These are phyloP conservation scores for Gryllus bimaculatus DNA, from an alignment of 1,140 invertebrate genomes.

Conservation along the genomic window DNA sequence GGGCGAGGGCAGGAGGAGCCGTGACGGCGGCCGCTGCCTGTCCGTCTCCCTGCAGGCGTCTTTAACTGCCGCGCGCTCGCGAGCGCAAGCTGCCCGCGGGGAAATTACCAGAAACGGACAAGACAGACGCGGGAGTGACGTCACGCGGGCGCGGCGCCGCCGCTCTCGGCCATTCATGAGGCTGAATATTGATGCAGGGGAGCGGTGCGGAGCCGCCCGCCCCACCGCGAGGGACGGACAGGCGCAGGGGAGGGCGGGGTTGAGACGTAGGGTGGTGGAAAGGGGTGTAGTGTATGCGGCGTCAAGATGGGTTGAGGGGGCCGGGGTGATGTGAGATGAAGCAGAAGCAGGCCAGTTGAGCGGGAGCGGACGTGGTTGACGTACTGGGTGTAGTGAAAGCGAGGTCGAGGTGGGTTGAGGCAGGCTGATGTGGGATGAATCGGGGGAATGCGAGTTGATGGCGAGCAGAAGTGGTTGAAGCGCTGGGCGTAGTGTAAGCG, in stretches of 20 bases:
- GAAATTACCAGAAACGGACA: constrained; percentile 4
- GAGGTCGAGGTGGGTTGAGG: too few relatives aligned
- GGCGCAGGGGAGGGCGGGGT: too few relatives aligned
- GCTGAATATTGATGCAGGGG: neutral
- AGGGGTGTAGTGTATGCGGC: neutral
- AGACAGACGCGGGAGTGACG: neutral
- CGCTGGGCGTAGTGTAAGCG: too few relatives aligned
- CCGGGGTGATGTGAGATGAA: too few relatives aligned
- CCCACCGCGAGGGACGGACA: too few relatives aligned
- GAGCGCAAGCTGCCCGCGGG: neutral
- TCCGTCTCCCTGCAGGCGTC: neutral
- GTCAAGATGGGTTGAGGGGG: neutral
- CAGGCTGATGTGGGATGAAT: too few relatives aligned
- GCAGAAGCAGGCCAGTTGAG: too few relatives aligned
- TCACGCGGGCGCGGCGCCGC: neutral
- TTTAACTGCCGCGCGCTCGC: neutral
- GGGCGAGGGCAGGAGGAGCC: neutral
- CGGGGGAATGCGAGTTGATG: too few relatives aligned
- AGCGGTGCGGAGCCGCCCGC: neutral
- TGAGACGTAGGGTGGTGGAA: neutral
- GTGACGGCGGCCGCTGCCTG: neutral
- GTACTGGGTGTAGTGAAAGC: too few relatives aligned
- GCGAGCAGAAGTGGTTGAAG: too few relatives aligned
- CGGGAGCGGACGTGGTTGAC: too few relatives aligned
- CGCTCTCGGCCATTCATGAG: neutral